Conservation (phyloP, 2,888 invertebrate species). For the Selenia dentaria region DNA sequence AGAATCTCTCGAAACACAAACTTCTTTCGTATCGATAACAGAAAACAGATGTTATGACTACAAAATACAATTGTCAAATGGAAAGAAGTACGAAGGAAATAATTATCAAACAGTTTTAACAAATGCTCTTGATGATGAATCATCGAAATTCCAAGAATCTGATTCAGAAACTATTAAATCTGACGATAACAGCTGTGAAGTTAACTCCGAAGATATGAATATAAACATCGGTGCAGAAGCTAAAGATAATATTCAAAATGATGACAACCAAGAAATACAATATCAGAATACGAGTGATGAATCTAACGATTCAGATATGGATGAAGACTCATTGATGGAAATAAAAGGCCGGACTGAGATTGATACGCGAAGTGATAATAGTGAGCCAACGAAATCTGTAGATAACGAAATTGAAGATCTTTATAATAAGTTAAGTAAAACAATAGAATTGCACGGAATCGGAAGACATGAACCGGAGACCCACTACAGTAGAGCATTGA, state of each 20-base stretch:
- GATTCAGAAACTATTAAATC: slow-evolving; percentile 46
- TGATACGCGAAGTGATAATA: slow-evolving; percentile 45
- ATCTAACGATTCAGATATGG: slow-evolving; percentile 54
- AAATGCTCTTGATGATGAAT: slow-evolving; percentile 49
- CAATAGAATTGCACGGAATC: slow-evolving; percentile 39
- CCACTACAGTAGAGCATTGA: slow-evolving; percentile 46
- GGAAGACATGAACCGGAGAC: slow-evolving; percentile 39
- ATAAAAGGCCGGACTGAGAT: slow-evolving; percentile 25
- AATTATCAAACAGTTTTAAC: slow-evolving; percentile 18
- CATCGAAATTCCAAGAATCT: slow-evolving; percentile 50
- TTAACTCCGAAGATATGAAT: slow-evolving; percentile 41
- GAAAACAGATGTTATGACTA: slow-evolving; percentile 62
- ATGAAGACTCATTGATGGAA: slow-evolving; percentile 69
- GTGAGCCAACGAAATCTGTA: slow-evolving; percentile 51
- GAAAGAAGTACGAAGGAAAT: slow-evolving; percentile 14
- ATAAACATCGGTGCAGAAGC: slow-evolving; percentile 45
- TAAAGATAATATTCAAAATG: slow-evolving; percentile 38
- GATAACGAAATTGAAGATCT: slow-evolving; percentile 65
- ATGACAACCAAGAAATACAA: slow-evolving; percentile 36
- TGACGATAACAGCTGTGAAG: slow-evolving; percentile 37
- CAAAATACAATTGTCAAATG: slow-evolving; percentile 48
- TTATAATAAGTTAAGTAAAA: slow-evolving; percentile 58
- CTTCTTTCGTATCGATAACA: slow-evolving; percentile 64
- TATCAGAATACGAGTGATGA: slow-evolving; percentile 45
- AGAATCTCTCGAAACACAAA: slow-evolving; percentile 66